Evolutionary conservation across 2,113 vertebrate species (phyloP).

Genomic region (Sebastes schlegelii): DNA sequence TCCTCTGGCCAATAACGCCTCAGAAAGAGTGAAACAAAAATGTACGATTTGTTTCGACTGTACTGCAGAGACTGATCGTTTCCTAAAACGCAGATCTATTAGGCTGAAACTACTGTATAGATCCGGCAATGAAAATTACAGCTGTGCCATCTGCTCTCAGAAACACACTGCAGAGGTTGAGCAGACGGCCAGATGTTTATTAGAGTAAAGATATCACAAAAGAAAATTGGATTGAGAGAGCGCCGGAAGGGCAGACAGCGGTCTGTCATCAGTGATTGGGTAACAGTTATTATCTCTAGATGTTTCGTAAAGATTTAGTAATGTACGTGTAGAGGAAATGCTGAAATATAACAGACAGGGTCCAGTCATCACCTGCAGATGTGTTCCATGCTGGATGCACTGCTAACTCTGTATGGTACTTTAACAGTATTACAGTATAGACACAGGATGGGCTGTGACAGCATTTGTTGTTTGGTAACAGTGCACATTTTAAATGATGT

Average conservation of each 20-base stretch:
- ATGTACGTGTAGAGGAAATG: not conserved
- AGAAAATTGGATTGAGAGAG: constrained; percentile 50
- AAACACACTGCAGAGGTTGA: constrained; percentile 39
- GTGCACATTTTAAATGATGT: not conserved
- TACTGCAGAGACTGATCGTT: constrained; percentile 24
- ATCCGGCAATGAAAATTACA: constrained; percentile 15
- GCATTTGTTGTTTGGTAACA: not conserved
- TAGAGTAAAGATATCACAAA: constrained; percentile 52
- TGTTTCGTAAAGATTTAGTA: constrained; percentile 7
- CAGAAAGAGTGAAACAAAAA: not conserved
- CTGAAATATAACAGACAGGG: not conserved
- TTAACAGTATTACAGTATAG: not conserved
- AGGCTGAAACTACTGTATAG: not conserved
- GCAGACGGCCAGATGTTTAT: constrained; percentile 58
- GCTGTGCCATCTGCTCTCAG: constrained; percentile 47
- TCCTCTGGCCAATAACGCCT: constrained; percentile 1
- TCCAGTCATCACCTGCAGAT: not conserved
- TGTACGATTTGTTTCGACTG: not conserved
- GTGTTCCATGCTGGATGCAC: not conserved
- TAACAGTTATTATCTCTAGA: constrained; percentile 28
- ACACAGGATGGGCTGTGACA: not conserved
- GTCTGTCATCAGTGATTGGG: constrained; percentile 39
- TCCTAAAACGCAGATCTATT: constrained; percentile 24
- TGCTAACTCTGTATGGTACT: not conserved
- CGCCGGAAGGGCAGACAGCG: constrained; percentile 39